Percentiles rank a stretch among this genome's conserved stretches.
Conservation (phyloP, 1,140 invertebrate species). For the Atta texana region DNA sequence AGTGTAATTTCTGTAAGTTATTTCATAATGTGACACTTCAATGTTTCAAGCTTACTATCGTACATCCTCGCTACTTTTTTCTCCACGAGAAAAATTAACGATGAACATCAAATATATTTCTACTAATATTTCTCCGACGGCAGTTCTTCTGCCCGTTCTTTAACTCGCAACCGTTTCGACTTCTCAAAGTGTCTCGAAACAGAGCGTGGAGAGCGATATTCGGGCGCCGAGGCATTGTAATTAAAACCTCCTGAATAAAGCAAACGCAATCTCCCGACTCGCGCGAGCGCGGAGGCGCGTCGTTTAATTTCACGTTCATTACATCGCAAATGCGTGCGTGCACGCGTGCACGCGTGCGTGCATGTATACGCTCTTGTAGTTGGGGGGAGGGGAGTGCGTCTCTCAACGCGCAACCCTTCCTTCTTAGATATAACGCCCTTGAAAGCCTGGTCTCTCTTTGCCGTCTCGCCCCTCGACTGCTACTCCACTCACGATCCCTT, state of each 20-base stretch:
- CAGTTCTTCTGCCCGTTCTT: neutral
- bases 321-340: constrained; percentile 65
- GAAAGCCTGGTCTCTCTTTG: constrained; percentile 62
- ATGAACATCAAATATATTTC: neutral
- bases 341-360: constrained; percentile 20
- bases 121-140: neutral
- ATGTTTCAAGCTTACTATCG: neutral
- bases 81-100: constrained; percentile 5
- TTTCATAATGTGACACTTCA: neutral
- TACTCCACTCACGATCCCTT: constrained; percentile 53
- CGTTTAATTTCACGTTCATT: constrained; percentile 78
- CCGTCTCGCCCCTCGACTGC: constrained; percentile 29
- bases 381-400: constrained; percentile 26
- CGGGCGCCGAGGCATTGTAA: constrained; percentile 74
- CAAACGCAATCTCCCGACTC: constrained; percentile 81
- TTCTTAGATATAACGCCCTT: constrained; percentile 81
- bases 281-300: constrained; percentile 63
- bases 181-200: constrained; percentile 42
- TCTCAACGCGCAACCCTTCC: constrained; percentile 79
- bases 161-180: neutral
- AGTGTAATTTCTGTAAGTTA: constrained; percentile 20
- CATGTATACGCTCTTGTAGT: constrained; percentile 43
- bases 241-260: constrained; percentile 84
- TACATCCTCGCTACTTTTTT: neutral
- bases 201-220: constrained; percentile 65